Conservation (phyloP, 2,797 vertebrate genomes). For the Chaetodon trifasciatus region DNA sequence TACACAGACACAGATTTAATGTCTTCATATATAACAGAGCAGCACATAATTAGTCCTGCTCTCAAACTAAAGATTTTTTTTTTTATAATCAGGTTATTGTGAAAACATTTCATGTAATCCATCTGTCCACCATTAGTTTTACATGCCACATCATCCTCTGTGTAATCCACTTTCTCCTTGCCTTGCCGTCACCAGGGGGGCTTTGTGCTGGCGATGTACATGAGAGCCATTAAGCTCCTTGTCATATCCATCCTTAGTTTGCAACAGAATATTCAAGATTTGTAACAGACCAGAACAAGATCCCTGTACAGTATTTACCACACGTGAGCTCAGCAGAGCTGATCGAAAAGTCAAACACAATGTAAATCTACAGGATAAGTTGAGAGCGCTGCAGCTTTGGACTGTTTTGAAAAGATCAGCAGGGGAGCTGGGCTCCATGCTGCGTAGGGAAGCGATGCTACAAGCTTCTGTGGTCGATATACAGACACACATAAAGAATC, state of each 20-base stretch:
- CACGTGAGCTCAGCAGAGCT: slow-evolving; percentile 13
- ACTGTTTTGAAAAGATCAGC: slow-evolving; percentile 75
- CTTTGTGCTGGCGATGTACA: slow-evolving; percentile 67
- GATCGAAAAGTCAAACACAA: slow-evolving; percentile 50
- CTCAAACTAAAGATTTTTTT: not conserved
- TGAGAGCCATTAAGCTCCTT: slow-evolving; percentile 38
- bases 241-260: slow-evolving; percentile 38
- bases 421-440: slow-evolving; percentile 65
- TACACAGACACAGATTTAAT: not conserved
- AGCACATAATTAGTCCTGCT: not conserved
- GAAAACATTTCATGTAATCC: slow-evolving; percentile 25
- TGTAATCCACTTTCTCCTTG: slow-evolving; percentile 76
- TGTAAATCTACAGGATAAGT: slow-evolving; percentile 51
- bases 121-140: slow-evolving; percentile 9
- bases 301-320: slow-evolving; percentile 30
- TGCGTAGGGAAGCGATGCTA: slow-evolving; percentile 58
- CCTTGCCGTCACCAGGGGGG: slow-evolving; percentile 62
- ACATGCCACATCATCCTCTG: slow-evolving; percentile 14
- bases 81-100: not conserved
- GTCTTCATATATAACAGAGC: not conserved
- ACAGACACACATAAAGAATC: slow-evolving; percentile 51
- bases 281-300: slow-evolving; percentile 44
- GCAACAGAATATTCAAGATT: slow-evolving; percentile 38
- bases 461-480: slow-evolving; percentile 51
- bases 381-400: slow-evolving; percentile 27